These are phyloP conservation scores for Rousettus leschenaultii DNA, from an alignment of 2,113 vertebrate species.

Conservation along the genomic window DNA sequence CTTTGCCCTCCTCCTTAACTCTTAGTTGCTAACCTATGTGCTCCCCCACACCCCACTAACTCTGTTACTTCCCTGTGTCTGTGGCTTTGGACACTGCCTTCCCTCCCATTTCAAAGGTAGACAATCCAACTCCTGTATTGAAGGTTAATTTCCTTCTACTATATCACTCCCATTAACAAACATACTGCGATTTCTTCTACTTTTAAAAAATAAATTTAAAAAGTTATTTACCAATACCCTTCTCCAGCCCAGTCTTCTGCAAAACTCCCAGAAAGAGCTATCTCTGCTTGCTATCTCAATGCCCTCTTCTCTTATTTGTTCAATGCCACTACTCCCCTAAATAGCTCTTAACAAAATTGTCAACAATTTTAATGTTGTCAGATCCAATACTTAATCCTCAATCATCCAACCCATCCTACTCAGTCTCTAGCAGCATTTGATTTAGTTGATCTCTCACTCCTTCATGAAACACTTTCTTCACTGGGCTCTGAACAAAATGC, in stretches of 20 bases:
- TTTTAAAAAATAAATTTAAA: not conserved
- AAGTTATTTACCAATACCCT: not conserved
- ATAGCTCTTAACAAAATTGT: not conserved
- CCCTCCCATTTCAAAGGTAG: not conserved
- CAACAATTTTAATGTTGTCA: not conserved
- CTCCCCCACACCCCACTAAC: not conserved
- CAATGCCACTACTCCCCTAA: not conserved
- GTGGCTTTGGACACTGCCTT: not conserved
- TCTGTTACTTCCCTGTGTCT: not conserved
- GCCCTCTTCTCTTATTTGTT: not conserved
- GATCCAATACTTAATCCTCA: not conserved
- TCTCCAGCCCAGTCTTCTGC: not conserved
- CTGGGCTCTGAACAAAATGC: not conserved
- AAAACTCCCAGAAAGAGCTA: not conserved
- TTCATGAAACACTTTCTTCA: not conserved
- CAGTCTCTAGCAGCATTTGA: not conserved
- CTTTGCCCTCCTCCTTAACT: not conserved
- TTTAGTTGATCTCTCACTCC: not conserved
- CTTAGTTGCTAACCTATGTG: not conserved
- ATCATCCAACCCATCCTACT: not conserved
- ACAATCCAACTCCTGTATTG: not conserved
- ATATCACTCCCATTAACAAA: not conserved
- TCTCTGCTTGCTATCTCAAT: not conserved
- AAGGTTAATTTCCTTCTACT: not conserved
- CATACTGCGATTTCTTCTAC: not conserved